Base-by-base conservation (phyloP, 2,113 vertebrate species). In the Tetrao urogallus region DNA sequence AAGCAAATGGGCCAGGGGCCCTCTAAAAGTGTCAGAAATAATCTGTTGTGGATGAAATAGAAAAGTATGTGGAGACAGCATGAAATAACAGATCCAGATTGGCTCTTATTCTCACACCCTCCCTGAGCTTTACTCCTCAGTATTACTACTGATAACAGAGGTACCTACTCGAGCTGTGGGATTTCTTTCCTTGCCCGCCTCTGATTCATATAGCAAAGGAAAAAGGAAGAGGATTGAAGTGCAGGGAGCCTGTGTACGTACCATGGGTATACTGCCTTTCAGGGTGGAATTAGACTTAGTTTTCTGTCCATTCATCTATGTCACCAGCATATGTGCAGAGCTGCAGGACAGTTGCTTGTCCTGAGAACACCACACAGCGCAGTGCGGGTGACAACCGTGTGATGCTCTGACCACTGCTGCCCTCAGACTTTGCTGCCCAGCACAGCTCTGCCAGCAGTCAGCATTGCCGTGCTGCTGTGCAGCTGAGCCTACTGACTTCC, bases 21-120 rank as follows among this genome's bases (percentile, higher is more conserved):
- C 93, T 96, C 96, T 97, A 96, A 97, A 98, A 95, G 97, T 96
- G 97, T 97, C 97, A 97, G 82, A 89, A 97, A 94, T 96, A 97
- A 98, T 98, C 95, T 97, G 95, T 89, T 96, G 88, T 76, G 84
- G 93, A 89, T 96, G 87, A 96, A 96, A 90, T 86, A 96, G 94
- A 94, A 94, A 96, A 95, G 86, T 92, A 95, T 94, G 89, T 96
- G 95, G 94, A 95, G 92, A 96, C 79, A 90, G 90, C 91, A 90
- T 72, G 91, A 95, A 95, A 87, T 94, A 93, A 88, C 95, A 97
- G 95, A 96, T 94, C 90, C 92, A 82, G 64, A 82, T 34, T 42
- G 63, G 84, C 54, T 36, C 73, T 65, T 45, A 66, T 15, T 82
- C 89, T 81, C 36, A 90, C 32, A 38, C 76, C 61, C 21, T 83